Evolutionary conservation across 2,113 vertebrate genomes (phyloP).

Genomic region (Fulica atra): DNA sequence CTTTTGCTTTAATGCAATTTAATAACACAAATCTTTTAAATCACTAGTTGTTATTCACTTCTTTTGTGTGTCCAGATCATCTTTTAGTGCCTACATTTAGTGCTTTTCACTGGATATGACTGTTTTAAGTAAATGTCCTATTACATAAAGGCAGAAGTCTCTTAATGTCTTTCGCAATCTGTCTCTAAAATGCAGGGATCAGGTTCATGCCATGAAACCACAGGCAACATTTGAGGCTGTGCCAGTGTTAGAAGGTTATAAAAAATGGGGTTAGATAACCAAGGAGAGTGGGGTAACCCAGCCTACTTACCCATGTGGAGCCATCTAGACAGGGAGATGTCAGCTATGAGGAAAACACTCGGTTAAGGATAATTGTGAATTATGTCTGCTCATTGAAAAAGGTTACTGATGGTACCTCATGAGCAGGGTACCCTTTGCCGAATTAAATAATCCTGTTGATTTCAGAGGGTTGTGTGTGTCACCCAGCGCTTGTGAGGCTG

Average conservation of each 20-base stretch:
- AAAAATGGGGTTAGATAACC: not conserved
- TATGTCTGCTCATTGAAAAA: not conserved
- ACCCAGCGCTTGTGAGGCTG: not conserved
- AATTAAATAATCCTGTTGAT: not conserved
- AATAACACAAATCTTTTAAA: not conserved
- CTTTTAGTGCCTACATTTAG: not conserved
- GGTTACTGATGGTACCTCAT: not conserved
- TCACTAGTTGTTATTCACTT: not conserved
- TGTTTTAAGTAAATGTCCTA: not conserved
- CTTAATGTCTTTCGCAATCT: not conserved
- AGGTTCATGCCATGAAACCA: not conserved
- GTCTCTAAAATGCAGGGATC: not conserved
- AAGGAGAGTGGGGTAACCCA: not conserved
- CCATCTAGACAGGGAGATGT: not conserved
- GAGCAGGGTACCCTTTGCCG: not conserved
- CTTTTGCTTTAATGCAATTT: not conserved
- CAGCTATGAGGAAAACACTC: not conserved
- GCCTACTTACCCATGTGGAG: fast-evolving
- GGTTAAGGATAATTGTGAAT: not conserved
- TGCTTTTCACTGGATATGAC: not conserved
- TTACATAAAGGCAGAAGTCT: not conserved
- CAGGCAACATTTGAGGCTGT: not conserved
- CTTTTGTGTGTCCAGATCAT: not conserved
- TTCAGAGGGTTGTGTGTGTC: not conserved
- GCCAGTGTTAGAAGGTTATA: not conserved